Evolutionary conservation across 2,797 vertebrate genomes (phyloP).

Genomic region (Alfaro cultratus): DNA sequence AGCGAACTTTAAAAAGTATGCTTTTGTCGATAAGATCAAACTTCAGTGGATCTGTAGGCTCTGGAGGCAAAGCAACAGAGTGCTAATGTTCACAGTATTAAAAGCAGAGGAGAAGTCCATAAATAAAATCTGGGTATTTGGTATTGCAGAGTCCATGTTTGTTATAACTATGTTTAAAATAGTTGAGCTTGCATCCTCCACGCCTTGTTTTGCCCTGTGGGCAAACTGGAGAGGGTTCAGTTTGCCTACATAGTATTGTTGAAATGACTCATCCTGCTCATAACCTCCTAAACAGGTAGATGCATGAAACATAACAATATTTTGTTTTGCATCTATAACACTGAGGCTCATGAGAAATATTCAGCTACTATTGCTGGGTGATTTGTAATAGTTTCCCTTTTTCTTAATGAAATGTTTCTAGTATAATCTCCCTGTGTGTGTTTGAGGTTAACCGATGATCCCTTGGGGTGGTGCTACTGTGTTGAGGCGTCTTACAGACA

Average conservation of each 20-base stretch:
- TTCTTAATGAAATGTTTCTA: constrained; percentile 62
- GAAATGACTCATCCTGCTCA: constrained; percentile 1
- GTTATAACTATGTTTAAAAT: not conserved
- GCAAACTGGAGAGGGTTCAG: not conserved
- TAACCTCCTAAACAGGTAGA: constrained; percentile 9
- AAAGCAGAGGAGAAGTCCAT: constrained; percentile 1
- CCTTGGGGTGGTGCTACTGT: constrained; percentile 47
- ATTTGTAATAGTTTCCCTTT: constrained; percentile 56
- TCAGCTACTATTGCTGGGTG: constrained; percentile 36
- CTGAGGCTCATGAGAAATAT: constrained; percentile 30
- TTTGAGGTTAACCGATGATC: constrained; percentile 59
- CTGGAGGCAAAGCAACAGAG: not conserved
- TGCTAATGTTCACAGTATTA: not conserved
- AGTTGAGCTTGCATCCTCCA: not conserved
- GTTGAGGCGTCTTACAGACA: constrained; percentile 63
- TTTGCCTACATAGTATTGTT: not conserved
- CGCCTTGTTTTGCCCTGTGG: not conserved
- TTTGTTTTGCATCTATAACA: constrained; percentile 25
- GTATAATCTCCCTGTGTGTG: constrained; percentile 72
- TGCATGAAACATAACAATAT: constrained; percentile 21
- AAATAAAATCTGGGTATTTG: not conserved
- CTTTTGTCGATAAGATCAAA: not conserved
- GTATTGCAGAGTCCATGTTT: not conserved
- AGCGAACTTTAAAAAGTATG: not conserved
- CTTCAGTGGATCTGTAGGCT: not conserved